Evolutionary conservation across 2,113 vertebrate genomes (phyloP).

Genomic region (Microtus montanus): DNA sequence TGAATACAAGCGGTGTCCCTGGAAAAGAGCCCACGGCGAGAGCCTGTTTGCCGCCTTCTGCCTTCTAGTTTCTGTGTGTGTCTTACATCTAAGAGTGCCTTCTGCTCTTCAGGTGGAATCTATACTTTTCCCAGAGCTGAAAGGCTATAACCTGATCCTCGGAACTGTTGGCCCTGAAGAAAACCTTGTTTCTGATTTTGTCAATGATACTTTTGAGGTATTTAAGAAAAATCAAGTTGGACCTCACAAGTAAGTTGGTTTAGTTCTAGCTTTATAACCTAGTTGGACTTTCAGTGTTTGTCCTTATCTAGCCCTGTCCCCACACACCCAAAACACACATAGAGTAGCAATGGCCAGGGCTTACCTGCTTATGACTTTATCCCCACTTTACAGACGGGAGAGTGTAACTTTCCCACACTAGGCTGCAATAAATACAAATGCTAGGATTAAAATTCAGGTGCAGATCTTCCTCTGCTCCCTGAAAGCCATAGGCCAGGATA

Average conservation of each 20-base stretch:
- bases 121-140: conserved; percentile 87
- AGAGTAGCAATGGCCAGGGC: not conserved
- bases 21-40: not conserved
- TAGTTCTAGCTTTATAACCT: not conserved
- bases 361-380: not conserved
- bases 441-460: not conserved
- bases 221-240: conserved; percentile 91
- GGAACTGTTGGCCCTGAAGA: conserved; percentile 87
- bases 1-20: not conserved
- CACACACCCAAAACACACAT: not conserved
- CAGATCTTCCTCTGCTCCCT: not conserved
- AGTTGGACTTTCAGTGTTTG: not conserved
- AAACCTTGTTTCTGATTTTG: conserved; percentile 85
- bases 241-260: conserved; percentile 88
- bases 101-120: conserved; percentile 90
- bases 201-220: conserved; percentile 85
- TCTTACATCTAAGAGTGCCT: not conserved
- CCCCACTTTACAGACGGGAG: not conserved
- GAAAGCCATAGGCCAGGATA: not conserved
- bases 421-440: not conserved
- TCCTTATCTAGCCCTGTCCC: not conserved
- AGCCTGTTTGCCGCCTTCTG: not conserved
- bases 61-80: not conserved
- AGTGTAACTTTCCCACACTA: not conserved
- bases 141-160: conserved; percentile 83